Evolutionary conservation across 2,113 vertebrate genomes (phyloP), one percentile per base, ranked within the genome.

Genomic region (Silurus meridionalis): DNA sequence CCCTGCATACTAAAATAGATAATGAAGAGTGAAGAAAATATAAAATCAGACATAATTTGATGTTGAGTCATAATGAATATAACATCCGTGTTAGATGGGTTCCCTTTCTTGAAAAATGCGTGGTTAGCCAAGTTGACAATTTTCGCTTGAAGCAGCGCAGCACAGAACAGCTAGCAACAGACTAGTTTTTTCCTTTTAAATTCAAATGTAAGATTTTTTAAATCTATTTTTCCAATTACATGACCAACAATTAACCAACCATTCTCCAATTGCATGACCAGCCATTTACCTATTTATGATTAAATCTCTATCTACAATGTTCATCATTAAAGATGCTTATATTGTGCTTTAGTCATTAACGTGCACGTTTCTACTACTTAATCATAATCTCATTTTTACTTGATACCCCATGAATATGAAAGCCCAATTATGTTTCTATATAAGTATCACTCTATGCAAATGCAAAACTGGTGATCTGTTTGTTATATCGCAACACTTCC

Each of bases 61-160:
- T 85, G 57, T 48, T 53, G 25, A 84, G 37, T 63, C 15, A 67
- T 75, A 9, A 83, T 19, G 71, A 53, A 82, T 57, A 77, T 77
- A 75, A 23, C n/a, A 52, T 19, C 15, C 0, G 2, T 48, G 28
- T 23, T 9, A 55, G 28, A 25, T 37, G 74, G 58, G 72, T 67
- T 80, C 2, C 28, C 23, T 2, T 52, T 83, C 55, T 50, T 58
- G 10, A 28, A 71, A 57, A 83, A 46, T 2, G n/a, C 5, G n/a
- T 19, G 48, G 81, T 80, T 80, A 53, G 28, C 37, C 23, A 67
- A 69, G 50, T 69, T 66, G 23, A 83, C 63, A 66, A 83, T 53
- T 83, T 83, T 83, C 63, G 4, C 15, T 67, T 7, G 46, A 66
- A 83, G 14, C 37, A 53, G 57, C 4, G 0, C 5, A 17, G 17